phyloP scores from a whole-genome alignment of 2,797 vertebrate species.

The Paguma larvata region DNA sequence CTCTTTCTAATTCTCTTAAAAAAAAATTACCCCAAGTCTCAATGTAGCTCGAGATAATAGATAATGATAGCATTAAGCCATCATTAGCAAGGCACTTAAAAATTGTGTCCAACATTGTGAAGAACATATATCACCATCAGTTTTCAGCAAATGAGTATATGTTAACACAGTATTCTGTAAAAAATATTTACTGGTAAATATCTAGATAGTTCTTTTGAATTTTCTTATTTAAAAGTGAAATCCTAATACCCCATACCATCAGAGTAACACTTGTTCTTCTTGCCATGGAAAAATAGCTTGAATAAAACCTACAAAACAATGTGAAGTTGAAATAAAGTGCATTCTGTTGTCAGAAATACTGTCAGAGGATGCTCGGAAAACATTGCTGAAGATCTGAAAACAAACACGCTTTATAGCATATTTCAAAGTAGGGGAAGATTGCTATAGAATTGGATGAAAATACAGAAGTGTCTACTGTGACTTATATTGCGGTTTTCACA shows the following conservation, averaged over 20 bases:
- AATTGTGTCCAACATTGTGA: neutral
- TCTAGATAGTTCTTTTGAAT: neutral
- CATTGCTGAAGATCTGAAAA: neutral
- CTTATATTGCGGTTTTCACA: neutral
- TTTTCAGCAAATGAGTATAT: neutral
- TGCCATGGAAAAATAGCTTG: neutral
- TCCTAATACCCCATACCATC: neutral
- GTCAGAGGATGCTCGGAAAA: slow-evolving; percentile 7
- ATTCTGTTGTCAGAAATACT: neutral
- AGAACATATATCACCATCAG: neutral
- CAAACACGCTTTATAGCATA: neutral
- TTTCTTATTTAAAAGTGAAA: slow-evolving; percentile 14
- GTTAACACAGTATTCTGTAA: neutral
- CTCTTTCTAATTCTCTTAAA: too few relatives aligned
- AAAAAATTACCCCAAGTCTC: neutral
- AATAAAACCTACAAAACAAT: neutral
- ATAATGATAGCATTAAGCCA: neutral
- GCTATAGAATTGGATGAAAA: neutral
- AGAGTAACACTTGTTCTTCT: neutral
- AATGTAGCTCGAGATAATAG: neutral
- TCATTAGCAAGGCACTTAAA: neutral
- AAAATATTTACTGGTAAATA: neutral
- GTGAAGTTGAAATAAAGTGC: neutral
- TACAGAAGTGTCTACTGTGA: neutral
- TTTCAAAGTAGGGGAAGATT: neutral